A percentile compares a stretch with the other conserved stretches of the same genome.
phyloP scores from a whole-genome alignment of 2,113 vertebrate genomes.

The Anser brachyrhynchus region DNA sequence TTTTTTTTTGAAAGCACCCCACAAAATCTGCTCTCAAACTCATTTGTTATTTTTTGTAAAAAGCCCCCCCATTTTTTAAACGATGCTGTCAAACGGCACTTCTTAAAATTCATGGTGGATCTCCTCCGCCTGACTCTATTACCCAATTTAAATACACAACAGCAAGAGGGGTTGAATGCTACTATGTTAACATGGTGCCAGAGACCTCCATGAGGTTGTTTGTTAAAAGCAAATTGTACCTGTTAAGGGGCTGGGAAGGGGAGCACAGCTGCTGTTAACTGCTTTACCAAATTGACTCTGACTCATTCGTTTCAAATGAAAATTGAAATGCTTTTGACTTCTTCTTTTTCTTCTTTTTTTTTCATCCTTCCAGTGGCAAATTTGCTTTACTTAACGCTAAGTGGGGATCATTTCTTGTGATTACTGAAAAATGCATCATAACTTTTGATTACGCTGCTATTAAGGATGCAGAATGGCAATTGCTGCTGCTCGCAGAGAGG shows the following conservation, averaged over 20 bases:
- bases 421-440: conserved; percentile 83
- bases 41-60: conserved; percentile 45
- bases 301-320: conserved; percentile 77
- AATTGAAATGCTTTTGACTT: conserved; percentile 77
- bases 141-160: conserved; percentile 76
- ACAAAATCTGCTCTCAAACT: conserved; percentile 4
- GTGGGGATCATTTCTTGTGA: conserved; percentile 81
- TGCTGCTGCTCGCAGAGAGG: conserved; percentile 53
- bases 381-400: conserved; percentile 80
- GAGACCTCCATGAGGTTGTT: conserved; percentile 73
- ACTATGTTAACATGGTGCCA: conserved; percentile 66
- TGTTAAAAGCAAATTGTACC: conserved; percentile 82
- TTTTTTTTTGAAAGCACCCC: background rate
- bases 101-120: conserved; percentile 69
- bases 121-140: conserved; percentile 62
- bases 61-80: background rate
- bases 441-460: conserved; percentile 78
- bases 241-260: conserved; percentile 68
- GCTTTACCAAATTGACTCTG: conserved; percentile 77
- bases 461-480: conserved; percentile 74
- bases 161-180: conserved; percentile 61
- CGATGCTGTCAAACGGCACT: conserved; percentile 63
- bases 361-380: conserved; percentile 54
- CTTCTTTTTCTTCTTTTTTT: conserved; percentile 35
- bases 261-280: conserved; percentile 69